Conservation (phyloP, 2,888 invertebrate genomes). For the Globia sparganii region DNA sequence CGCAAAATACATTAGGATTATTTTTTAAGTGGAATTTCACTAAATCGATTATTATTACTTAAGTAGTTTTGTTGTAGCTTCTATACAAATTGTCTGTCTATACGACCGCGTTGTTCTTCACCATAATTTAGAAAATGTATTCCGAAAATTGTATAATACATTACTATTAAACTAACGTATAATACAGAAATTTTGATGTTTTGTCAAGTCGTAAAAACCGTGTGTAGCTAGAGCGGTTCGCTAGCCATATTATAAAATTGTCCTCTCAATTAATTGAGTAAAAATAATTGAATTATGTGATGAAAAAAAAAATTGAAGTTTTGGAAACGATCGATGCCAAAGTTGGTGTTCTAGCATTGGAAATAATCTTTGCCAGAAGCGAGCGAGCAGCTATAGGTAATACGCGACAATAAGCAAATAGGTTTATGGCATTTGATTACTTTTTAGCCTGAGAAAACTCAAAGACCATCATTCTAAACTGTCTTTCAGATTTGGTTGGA, state of each 20-base stretch:
- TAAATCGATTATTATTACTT: not conserved
- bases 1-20: not conserved
- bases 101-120: not conserved
- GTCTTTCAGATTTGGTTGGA: too few species aligned
- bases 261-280: not conserved
- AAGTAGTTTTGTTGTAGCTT: not conserved
- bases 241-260: not conserved
- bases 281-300: too few species aligned
- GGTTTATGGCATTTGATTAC: too few species aligned
- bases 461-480: too few species aligned
- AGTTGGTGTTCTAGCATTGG: too few species aligned
- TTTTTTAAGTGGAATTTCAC: not conserved
- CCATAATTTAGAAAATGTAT: not conserved
- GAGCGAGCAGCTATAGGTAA: too few species aligned
- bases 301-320: too few species aligned
- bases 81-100: not conserved
- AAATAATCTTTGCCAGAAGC: too few species aligned
- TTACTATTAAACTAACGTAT: not conserved
- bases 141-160: not conserved
- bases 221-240: not conserved
- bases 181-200: not conserved
- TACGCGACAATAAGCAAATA: too few species aligned
- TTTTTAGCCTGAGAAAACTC: too few species aligned
- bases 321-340: too few species aligned
- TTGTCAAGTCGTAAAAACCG: not conserved